Evolutionary conservation across 2,888 invertebrate genomes (phyloP), one percentile per base, ranked within the genome.

Genomic region (Dendrolimus houi): DNA sequence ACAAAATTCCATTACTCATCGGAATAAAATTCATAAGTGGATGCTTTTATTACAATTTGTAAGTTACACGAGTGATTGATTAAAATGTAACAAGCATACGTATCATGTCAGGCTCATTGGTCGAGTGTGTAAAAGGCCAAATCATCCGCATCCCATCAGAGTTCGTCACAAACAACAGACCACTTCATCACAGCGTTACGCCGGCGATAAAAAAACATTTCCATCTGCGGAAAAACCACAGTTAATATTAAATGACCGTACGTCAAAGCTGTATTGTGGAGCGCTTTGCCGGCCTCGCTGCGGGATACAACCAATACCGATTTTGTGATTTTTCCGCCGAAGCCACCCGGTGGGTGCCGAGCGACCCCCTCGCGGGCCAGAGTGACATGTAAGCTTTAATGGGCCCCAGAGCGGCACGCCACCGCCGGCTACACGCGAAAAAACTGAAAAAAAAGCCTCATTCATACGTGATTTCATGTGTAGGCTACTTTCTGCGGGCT

Each of bases 231-330:
- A 79, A 84, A 87, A 88, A 88, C 89, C 89, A 77, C 90, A 87
- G 90, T 89, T 87, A 89, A 90, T 90, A 90, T 89, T 89, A 90
- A 89, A 90, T 88, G 88, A 87, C 81, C 87, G 86, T 88, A 81
- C 85, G 85, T 89, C 90, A 90, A 90, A 89, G 85, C 85, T 83
- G 83, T 85, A 85, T 87, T 84, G 87, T 83, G 71, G 77, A 77
- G 79, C 75, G 83, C 79, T 83, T 82, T 79, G 80, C 75, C 68
- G 74, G 68, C 77, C 9, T 62, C 68, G 77, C 81, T 72, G 83
- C 79, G 85, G 86, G 85, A 80, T 79, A 79, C 80, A 79, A 80
- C 83, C 87, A 78, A 87, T 87, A 85, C 84, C 86, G 83, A 88
- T 86, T 88, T 88, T 85, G 85, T 83, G 85, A 87, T 87, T 86